phyloP scores from a whole-genome alignment of 2,888 invertebrate species.

The Mimumesa dahlbomi region DNA sequence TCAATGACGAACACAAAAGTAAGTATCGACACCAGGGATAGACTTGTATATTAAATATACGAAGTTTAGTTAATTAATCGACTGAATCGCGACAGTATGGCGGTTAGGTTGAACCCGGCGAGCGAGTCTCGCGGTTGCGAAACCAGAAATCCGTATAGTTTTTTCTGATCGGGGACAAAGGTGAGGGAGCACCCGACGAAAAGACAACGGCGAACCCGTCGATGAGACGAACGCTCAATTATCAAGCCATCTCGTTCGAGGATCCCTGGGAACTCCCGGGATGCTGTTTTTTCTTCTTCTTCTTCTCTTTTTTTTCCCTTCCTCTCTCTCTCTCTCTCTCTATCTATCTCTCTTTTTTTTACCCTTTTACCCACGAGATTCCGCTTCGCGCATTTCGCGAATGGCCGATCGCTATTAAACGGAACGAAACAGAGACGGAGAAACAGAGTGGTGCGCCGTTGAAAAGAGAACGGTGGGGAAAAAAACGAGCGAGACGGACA shows the following conservation, averaged over 20 bases:
- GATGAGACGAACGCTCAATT: slow-evolving; percentile 55
- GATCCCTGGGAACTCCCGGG: slow-evolving; percentile 23
- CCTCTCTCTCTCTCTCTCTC: slow-evolving; percentile 16
- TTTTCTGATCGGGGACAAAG: slow-evolving; percentile 15
- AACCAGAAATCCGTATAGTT: slow-evolving; percentile 31
- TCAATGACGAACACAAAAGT: too few relatives aligned
- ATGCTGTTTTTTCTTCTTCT: slow-evolving; percentile 14
- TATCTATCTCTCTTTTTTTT: slow-evolving; percentile 44
- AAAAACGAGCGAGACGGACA: slow-evolving; percentile 30
- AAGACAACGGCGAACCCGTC: slow-evolving; percentile 49
- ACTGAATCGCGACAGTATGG: neutral
- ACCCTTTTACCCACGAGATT: slow-evolving; percentile 56
- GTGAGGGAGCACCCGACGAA: slow-evolving; percentile 27
- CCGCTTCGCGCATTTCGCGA: slow-evolving; percentile 64
- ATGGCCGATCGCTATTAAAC: slow-evolving; percentile 70
- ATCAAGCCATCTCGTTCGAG: slow-evolving; percentile 55
- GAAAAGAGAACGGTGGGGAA: slow-evolving; percentile 8
- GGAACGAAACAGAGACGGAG: slow-evolving; percentile 56
- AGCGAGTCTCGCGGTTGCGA: neutral
- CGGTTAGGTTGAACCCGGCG: too few relatives aligned
- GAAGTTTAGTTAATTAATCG: too few relatives aligned
- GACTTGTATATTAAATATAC: too few relatives aligned
- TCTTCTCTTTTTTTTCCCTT: slow-evolving; percentile 1
- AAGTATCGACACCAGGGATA: too few relatives aligned
- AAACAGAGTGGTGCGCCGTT: too few relatives aligned